Evolutionary conservation across 1,140 invertebrate genomes (phyloP).

Genomic region (Heterodera carotae): DNA sequence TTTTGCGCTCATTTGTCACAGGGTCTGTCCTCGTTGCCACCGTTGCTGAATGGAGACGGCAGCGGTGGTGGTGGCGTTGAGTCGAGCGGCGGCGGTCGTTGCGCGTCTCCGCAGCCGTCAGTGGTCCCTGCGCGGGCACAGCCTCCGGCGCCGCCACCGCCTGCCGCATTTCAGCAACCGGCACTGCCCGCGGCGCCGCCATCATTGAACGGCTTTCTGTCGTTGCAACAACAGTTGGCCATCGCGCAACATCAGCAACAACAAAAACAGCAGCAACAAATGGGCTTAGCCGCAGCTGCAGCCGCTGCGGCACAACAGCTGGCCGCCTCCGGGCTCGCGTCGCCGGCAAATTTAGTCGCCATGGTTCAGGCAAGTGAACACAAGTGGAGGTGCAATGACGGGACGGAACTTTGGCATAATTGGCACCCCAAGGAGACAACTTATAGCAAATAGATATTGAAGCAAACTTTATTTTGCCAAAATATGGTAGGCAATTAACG

Average conservation of each 20-base stretch:
- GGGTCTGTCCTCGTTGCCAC: not conserved
- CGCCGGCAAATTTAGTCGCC: not conserved
- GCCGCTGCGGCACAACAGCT: not conserved
- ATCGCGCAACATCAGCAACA: not conserved
- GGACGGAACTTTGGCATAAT: too few relatives aligned
- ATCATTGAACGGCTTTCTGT: not conserved
- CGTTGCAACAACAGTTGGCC: not conserved
- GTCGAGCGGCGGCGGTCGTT: too few relatives aligned
- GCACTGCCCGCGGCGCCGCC: too few relatives aligned
- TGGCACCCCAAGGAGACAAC: too few relatives aligned
- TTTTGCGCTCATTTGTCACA: not conserved
- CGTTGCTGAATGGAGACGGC: not conserved
- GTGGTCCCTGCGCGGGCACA: not conserved
- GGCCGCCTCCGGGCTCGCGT: not conserved
- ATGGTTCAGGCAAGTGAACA: not conserved
- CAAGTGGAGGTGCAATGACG: too few relatives aligned
- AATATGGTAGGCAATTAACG: too few relatives aligned
- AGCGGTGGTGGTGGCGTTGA: not conserved
- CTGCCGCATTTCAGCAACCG: not conserved
- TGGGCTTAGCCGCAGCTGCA: not conserved
- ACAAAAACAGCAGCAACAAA: not conserved
- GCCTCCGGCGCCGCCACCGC: too few relatives aligned
- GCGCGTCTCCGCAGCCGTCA: too few relatives aligned
- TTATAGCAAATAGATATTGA: too few relatives aligned
- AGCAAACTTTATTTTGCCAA: too few relatives aligned